These are phyloP conservation scores for Podiceps cristatus DNA, from an alignment of 2,113 vertebrate species.

Conservation along the genomic window DNA sequence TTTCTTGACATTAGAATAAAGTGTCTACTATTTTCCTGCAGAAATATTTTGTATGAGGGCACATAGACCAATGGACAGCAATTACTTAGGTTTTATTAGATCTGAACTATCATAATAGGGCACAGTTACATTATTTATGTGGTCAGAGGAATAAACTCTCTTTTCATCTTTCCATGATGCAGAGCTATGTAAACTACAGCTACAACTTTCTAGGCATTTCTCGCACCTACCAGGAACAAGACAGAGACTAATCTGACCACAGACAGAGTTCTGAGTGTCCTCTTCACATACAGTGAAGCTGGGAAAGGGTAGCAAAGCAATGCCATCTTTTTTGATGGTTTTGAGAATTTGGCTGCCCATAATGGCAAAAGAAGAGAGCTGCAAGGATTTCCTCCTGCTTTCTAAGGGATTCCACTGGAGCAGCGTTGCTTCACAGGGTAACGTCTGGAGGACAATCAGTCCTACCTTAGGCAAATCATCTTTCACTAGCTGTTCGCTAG, in stretches of 20 bases:
- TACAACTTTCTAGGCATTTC: neutral
- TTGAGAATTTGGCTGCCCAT: neutral
- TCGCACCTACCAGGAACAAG: neutral
- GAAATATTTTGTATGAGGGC: neutral
- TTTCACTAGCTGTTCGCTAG: neutral
- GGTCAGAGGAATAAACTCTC: neutral
- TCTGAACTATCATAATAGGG: neutral
- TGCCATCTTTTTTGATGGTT: accelerated
- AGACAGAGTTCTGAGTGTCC: neutral
- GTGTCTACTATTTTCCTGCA: neutral
- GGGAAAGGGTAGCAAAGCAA: neutral
- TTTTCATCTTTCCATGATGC: neutral
- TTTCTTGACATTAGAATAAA: neutral
- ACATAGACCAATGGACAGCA: neutral
- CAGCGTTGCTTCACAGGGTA: neutral
- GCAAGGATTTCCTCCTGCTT: neutral
- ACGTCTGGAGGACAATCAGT: neutral
- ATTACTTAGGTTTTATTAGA: neutral
- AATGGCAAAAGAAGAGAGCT: neutral
- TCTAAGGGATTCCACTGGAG: neutral
- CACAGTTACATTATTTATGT: neutral
- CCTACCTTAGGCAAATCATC: neutral
- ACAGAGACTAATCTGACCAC: neutral
- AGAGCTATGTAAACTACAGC: neutral
- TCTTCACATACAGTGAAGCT: neutral